Base-by-base conservation (phyloP, 2,888 invertebrate genomes). In the Tethea ocularis region DNA sequence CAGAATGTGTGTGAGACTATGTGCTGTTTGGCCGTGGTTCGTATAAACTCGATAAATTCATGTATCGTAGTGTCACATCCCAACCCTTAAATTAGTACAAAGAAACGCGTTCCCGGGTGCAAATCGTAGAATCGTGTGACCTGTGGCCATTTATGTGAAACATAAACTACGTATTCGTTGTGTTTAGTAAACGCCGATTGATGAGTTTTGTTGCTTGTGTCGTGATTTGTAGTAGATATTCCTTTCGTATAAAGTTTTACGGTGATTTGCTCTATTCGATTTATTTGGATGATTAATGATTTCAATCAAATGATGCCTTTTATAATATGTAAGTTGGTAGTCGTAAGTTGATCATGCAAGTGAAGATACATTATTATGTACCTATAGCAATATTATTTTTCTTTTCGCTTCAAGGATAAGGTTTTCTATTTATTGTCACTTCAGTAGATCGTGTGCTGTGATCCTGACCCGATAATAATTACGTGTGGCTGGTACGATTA, bases 271-370 rank as follows among this genome's bases (percentile, higher is more conserved):
- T 79, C 77, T 80, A 81, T 84, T 83, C 72, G 74, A 78, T 82
- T 81, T 71, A 75, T 83, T 83, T 81, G 71, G 75, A 83, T 80
- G 81, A 82, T 81, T 78, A 81, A 84, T 86, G 82, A 78, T 87
- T 87, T 88, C 69, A 77, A 77, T 77, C 85, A 88, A 90, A 83
- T 77, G 91, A 88, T 91, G 91, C 91, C 91, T 91, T 91, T 89
- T 90, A 87, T 87, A 87, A 84, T 78, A 75, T 87, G 83, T 91
- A 91, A 91, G 91, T 92, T 91, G 89, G 91, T 92, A 91, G 90
- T 72, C 79, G 68, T 91, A 89, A 90, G 89, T 63, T 72, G 77
- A 84, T 83, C 77, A 79, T 83, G 82, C 78, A 76, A 74, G 75
- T 69, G 72, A 76, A 68, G 69, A 85, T 80, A 85, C 85, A 86